Conservation (phyloP, 2,888 invertebrate species). For the Epiblema foenella region DNA sequence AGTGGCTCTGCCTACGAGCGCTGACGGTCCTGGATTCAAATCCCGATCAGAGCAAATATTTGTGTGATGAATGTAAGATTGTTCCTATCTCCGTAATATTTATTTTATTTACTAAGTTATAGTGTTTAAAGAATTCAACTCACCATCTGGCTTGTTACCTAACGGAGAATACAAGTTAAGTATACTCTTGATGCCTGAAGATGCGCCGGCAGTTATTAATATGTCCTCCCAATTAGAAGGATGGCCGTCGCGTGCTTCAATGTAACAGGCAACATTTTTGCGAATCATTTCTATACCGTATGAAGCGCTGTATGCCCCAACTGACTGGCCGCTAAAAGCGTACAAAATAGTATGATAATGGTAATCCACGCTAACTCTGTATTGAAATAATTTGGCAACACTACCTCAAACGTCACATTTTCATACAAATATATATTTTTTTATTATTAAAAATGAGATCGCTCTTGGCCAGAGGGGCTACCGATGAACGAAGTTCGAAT, state of each 20-base stretch:
- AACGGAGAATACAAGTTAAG: conserved; percentile 77
- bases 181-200: conserved; percentile 96
- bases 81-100: too few relatives aligned
- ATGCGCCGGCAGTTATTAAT: conserved; percentile 95
- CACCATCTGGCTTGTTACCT: background rate
- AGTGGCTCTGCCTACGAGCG: too few relatives aligned
- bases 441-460: too few relatives aligned
- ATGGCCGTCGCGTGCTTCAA: conserved; percentile 92
- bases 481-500: too few relatives aligned
- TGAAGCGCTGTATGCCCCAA: conserved; percentile 96
- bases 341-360: background rate
- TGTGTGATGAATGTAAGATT: too few relatives aligned
- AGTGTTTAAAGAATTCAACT: background rate
- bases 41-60: too few relatives aligned
- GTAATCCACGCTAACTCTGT: too few relatives aligned
- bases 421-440: too few relatives aligned
- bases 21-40: too few relatives aligned
- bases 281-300: conserved; percentile 96
- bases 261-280: conserved; percentile 94
- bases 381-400: too few relatives aligned
- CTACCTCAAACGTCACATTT: too few relatives aligned
- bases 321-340: conserved; percentile 88
- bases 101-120: background rate
- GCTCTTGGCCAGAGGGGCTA: too few relatives aligned
- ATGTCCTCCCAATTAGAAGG: conserved; percentile 91